phyloP scores from a whole-genome alignment of 2,113 vertebrate species.

The Pterophyllum scalare region DNA sequence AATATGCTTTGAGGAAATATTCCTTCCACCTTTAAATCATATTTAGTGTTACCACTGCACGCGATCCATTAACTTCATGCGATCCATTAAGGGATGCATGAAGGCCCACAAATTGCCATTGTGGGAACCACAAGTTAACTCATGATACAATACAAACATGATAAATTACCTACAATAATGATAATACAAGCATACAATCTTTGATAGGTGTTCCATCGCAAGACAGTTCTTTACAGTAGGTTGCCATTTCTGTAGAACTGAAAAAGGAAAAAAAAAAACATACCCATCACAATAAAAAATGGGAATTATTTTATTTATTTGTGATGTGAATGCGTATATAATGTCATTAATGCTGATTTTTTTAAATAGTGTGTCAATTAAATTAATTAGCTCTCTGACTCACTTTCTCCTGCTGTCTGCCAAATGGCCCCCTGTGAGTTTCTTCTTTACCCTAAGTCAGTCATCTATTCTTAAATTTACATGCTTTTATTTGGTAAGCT shows the following conservation, averaged over 20 bases:
- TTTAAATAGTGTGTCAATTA: neutral
- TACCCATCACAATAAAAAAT: neutral
- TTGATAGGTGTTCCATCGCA: neutral
- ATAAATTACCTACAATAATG: neutral
- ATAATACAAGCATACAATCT: neutral
- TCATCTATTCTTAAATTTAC: too few species aligned
- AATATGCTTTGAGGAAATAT: neutral
- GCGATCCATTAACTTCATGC: slow-evolving; percentile 13
- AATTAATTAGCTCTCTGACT: neutral
- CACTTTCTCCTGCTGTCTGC: neutral
- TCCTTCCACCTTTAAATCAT: neutral
- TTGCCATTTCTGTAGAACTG: neutral
- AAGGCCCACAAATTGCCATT: neutral
- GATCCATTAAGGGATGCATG: neutral
- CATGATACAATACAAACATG: neutral
- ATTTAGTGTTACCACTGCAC: neutral
- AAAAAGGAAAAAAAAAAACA: neutral
- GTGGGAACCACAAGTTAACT: neutral
- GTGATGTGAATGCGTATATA: neutral
- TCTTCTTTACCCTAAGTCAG: neutral
- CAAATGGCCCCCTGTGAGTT: neutral
- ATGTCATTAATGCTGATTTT: neutral
- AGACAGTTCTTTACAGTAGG: neutral
- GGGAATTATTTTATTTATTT: neutral
- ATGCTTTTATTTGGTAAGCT: neutral